Conservation (phyloP, 2,113 vertebrate genomes). For the Cinclus cinclus region DNA sequence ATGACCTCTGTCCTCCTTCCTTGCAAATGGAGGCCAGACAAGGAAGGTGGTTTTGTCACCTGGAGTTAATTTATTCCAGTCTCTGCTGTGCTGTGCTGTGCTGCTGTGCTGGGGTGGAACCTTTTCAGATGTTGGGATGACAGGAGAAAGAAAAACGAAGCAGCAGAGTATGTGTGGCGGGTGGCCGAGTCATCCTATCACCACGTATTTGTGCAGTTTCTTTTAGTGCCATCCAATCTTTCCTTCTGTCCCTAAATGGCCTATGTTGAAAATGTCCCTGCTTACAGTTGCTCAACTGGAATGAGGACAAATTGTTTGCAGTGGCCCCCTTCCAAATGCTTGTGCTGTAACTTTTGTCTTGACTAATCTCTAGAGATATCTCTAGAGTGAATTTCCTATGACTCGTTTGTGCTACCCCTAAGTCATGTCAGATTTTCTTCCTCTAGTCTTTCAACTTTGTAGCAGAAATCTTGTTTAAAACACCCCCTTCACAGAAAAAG, state of each 20-base stretch:
- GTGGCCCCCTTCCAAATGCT: slow-evolving; percentile 74
- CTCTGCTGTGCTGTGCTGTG: background rate
- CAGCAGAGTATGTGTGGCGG: slow-evolving; percentile 56
- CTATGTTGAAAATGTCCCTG: slow-evolving; percentile 72
- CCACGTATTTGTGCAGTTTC: slow-evolving; percentile 66
- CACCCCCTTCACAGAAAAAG: background rate
- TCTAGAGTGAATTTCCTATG: slow-evolving; percentile 65
- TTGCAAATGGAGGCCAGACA: background rate
- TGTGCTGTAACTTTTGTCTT: slow-evolving; percentile 77
- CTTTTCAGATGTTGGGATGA: slow-evolving; percentile 44
- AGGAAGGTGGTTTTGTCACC: slow-evolving; percentile 59
- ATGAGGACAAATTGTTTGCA: slow-evolving; percentile 78
- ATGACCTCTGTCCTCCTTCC: background rate
- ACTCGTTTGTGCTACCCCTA: slow-evolving; percentile 42
- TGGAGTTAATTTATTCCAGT: slow-evolving; percentile 29
- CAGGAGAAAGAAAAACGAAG: slow-evolving; percentile 41
- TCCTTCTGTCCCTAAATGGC: slow-evolving; percentile 77
- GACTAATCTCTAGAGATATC: slow-evolving; percentile 73
- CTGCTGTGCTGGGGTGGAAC: slow-evolving; percentile 21
- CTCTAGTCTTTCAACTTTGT: background rate
- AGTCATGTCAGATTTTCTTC: slow-evolving; percentile 47
- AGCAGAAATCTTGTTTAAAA: slow-evolving; percentile 16
- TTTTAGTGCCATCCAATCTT: slow-evolving; percentile 73
- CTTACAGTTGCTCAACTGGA: slow-evolving; percentile 79
- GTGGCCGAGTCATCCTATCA: slow-evolving; percentile 68